Evolutionary conservation across 2,888 invertebrate species (phyloP).

Genomic region (Caenorhabditis sp.): DNA sequence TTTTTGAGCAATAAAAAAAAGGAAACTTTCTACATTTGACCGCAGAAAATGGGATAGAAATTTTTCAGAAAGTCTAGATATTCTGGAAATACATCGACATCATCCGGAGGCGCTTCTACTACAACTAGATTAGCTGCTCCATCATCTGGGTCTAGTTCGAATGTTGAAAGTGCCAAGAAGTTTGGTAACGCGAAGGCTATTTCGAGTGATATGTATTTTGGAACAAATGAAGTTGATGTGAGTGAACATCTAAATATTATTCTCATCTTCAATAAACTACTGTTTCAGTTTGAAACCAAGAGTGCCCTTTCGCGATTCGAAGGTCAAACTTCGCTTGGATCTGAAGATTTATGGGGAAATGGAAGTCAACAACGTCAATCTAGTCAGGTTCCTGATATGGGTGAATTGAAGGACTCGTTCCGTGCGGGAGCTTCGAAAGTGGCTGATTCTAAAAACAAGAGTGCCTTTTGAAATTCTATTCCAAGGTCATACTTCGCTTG

Average conservation of each 20-base stretch:
- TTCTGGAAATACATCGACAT: conserved; percentile 29
- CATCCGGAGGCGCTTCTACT: conserved; percentile 9
- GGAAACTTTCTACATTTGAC: too few relatives aligned
- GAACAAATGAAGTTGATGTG: conserved; percentile 74
- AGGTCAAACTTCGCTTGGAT: conserved; percentile 92
- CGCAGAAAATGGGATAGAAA: too few relatives aligned
- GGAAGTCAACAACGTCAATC: conserved; percentile 57
- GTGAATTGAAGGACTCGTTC: conserved; percentile 95
- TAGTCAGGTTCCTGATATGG: conserved; percentile 79
- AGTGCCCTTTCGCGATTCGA: conserved; percentile 82
- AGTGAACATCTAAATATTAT: conserved; percentile 17
- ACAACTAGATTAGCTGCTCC: conserved; percentile 34
- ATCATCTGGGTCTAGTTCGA: conserved; percentile 20
- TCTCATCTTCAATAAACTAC: neutral
- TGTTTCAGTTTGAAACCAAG: conserved; percentile 72
- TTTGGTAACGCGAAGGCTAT: conserved; percentile 97
- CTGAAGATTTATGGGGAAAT: conserved; percentile 90
- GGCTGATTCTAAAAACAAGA: too few relatives aligned
- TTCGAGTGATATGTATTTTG: conserved; percentile 95
- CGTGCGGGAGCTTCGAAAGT: conserved; percentile 95
- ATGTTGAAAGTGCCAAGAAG: conserved; percentile 88
- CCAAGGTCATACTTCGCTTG: too few relatives aligned
- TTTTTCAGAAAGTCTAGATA: conserved; percentile 46
- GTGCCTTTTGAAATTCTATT: too few relatives aligned
- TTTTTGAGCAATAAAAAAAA: too few relatives aligned